Percentiles rank a stretch among this genome's conserved stretches.
Conservation (phyloP, 92 coral and sea anemone species). For the Epizoanthus ramosus region DNA sequence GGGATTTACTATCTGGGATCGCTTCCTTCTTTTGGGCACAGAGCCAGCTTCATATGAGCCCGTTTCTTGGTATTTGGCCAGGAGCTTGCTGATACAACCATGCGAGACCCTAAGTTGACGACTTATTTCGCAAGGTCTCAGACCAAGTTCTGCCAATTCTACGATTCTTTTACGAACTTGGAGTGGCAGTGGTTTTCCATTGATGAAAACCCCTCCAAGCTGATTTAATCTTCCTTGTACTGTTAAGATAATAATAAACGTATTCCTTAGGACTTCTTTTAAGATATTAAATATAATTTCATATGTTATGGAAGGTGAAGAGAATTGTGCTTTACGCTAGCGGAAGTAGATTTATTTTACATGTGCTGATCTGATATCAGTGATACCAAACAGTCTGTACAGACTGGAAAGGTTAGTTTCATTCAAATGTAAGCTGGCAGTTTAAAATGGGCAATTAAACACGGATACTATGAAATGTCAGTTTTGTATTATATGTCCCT, state of each 20-base stretch:
- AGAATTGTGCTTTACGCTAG: too few relatives aligned
- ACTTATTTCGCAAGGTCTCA: constrained; percentile 95
- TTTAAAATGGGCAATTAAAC: too few relatives aligned
- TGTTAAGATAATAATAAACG: constrained; percentile 25
- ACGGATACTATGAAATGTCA: too few relatives aligned
- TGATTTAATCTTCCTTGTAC: constrained; percentile 95
- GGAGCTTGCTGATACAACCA: constrained; percentile 95
- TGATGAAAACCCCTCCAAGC: constrained; percentile 95
- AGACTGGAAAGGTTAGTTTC: too few relatives aligned
- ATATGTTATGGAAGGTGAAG: too few relatives aligned
- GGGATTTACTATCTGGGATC: constrained; percentile 47
- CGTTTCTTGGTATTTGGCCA: constrained; percentile 95
- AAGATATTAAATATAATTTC: neutral
- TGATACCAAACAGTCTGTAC: too few relatives aligned
- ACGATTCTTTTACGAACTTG: constrained; percentile 86
- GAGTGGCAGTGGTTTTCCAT: constrained; percentile 94
- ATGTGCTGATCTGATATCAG: too few relatives aligned
- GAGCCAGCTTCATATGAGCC: constrained; percentile 82
- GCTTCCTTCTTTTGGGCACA: constrained; percentile 46
- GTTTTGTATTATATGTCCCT: too few relatives aligned
- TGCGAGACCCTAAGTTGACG: constrained; percentile 93
- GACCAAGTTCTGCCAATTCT: constrained; percentile 87
- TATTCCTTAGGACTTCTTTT: neutral
- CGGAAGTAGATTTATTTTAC: too few relatives aligned
- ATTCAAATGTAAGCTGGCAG: too few relatives aligned